A percentile compares a stretch with the other conserved stretches of the same genome.
Conservation (phyloP, 2,113 vertebrate species). For the Cranoglanis bouderius region DNA sequence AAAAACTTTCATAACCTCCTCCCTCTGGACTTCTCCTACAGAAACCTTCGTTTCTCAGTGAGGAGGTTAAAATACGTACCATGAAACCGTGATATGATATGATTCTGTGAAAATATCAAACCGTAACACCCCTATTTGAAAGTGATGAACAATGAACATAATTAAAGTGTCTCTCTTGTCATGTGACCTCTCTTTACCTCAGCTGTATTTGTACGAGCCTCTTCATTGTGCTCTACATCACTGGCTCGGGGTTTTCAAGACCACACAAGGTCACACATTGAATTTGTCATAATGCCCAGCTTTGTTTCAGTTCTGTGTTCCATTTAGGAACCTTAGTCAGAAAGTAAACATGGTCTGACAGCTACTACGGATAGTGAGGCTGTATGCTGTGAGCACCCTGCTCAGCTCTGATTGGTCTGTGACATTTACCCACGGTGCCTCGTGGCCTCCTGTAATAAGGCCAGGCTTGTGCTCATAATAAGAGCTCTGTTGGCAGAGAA, state of each 20-base stretch:
- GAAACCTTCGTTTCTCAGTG: neutral
- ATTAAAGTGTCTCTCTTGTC: neutral
- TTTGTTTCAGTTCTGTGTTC: constrained; percentile 21
- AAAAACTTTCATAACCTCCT: neutral
- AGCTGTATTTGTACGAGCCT: constrained; percentile 9
- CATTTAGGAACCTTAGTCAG: constrained; percentile 17
- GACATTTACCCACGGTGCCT: constrained; percentile 48
- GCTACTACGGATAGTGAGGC: constrained; percentile 11
- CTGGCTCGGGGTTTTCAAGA: neutral
- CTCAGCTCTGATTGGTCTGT: constrained; percentile 38
- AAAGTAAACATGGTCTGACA: constrained; percentile 30
- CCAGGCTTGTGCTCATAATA: constrained; percentile 70
- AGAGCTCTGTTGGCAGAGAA: constrained; percentile 65
- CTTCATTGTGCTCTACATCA: neutral
- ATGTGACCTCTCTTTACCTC: neutral
- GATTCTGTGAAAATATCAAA: neutral
- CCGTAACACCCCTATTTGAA: neutral
- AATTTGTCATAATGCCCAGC: neutral
- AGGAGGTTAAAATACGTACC: neutral
- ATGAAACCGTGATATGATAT: neutral
- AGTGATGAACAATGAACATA: neutral
- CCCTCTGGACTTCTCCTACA: neutral
- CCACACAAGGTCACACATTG: neutral
- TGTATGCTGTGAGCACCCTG: constrained; percentile 20
- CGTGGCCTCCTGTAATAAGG: constrained; percentile 61